phyloP scores from a whole-genome alignment of 2,113 vertebrate genomes.

The Tichodroma muraria region DNA sequence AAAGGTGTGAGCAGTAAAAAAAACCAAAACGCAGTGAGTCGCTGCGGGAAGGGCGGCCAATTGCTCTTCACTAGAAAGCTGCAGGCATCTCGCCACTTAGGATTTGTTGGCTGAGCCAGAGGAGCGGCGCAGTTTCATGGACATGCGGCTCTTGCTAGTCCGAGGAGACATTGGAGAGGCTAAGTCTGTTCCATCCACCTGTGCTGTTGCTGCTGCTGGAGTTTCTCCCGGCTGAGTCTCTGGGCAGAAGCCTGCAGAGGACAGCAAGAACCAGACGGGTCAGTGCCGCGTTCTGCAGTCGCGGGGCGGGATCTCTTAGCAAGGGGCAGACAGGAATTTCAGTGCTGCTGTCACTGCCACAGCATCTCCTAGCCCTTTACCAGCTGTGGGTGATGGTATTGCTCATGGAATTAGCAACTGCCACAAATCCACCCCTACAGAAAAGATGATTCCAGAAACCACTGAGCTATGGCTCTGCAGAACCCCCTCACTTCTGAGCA shows the following conservation, averaged over 20 bases:
- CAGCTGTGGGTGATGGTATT: not conserved
- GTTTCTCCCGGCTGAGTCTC: slow-evolving; percentile 88
- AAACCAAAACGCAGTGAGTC: accelerated
- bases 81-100: slow-evolving; percentile 63
- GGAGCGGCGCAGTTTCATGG: slow-evolving; percentile 96
- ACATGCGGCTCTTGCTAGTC: slow-evolving; percentile 99
- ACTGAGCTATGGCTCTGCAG: slow-evolving; percentile 9
- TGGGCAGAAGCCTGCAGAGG: slow-evolving; percentile 85
- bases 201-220: slow-evolving; percentile 76
- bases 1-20: not conserved
- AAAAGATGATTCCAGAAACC: not conserved
- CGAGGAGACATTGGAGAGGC: slow-evolving; percentile 96
- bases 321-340: slow-evolving; percentile 6
- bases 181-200: slow-evolving; percentile 89
- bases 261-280: slow-evolving; percentile 35
- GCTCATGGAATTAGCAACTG: not conserved
- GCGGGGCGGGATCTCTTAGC: not conserved
- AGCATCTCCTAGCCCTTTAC: slow-evolving; percentile 9
- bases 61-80: not conserved
- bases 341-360: slow-evolving; percentile 10
- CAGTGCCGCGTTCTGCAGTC: not conserved
- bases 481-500: not conserved
- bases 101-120: slow-evolving; percentile 98
- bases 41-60: not conserved
- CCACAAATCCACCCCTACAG: not conserved